phyloP scores from a whole-genome alignment of 2,113 vertebrate genomes.

The Cyprinus carpio region DNA sequence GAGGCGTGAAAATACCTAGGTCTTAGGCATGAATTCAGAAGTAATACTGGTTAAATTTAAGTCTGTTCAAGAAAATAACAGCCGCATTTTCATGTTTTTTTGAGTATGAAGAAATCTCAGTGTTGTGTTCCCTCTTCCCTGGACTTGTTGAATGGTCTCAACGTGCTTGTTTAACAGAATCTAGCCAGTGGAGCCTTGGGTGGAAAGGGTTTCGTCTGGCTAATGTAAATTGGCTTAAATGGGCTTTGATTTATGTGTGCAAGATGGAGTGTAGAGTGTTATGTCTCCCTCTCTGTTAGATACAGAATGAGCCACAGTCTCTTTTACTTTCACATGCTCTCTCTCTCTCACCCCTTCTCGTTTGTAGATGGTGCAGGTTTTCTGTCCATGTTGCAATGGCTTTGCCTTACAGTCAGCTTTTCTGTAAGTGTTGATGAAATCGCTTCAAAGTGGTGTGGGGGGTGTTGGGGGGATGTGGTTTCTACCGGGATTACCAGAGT shows the following conservation, averaged over 20 bases:
- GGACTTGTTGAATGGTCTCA: slow-evolving; percentile 51
- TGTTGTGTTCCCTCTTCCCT: neutral
- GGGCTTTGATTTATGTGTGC: slow-evolving; percentile 44
- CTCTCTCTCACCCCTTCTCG: neutral
- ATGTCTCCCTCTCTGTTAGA: slow-evolving; percentile 31
- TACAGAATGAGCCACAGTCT: slow-evolving; percentile 17
- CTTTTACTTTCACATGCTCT: neutral
- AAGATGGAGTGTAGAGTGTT: slow-evolving; percentile 35
- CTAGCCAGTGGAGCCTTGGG: slow-evolving; percentile 21
- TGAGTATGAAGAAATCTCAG: slow-evolving; percentile 32
- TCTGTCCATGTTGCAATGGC: slow-evolving; percentile 27
- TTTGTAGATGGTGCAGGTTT: neutral
- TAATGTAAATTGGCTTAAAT: slow-evolving; percentile 55
- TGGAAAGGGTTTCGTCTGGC: slow-evolving; percentile 26
- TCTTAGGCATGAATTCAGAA: neutral
- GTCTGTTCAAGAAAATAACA: slow-evolving; percentile 20
- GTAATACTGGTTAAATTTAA: slow-evolving; percentile 25
- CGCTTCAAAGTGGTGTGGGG: neutral
- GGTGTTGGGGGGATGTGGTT: no score
- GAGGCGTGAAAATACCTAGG: neutral
- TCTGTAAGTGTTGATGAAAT: slow-evolving; percentile 37
- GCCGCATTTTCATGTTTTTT: slow-evolving; percentile 20
- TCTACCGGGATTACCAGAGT: slow-evolving; percentile 9
- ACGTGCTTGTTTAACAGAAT: slow-evolving; percentile 50
- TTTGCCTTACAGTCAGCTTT: slow-evolving; percentile 18